Evolutionary conservation across 2,888 invertebrate species (phyloP), one percentile per base, ranked within the genome.

Genomic region (Taphrorychus bicolor): DNA sequence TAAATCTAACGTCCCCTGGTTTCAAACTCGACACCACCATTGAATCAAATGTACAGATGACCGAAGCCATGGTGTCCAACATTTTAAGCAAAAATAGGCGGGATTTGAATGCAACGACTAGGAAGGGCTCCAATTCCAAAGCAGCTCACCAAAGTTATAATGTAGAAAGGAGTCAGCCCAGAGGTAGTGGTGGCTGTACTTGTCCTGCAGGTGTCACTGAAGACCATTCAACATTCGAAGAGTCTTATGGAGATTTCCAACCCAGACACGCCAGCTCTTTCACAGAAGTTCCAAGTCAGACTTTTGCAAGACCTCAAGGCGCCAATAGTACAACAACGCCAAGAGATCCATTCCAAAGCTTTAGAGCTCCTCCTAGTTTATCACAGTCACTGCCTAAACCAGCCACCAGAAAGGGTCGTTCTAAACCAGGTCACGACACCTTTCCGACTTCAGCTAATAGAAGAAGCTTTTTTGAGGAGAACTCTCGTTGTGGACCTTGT

Each of bases 1-100:
- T 60, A 7, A 19, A 52, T 9, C n/a, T 52, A 17, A 51, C 32
- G 1, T 21, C 45, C 3, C n/a, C 24, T 16, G 51, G 40, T 5
- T 17, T 40, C 11, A n/a, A 5, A 4, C 7, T 59, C 11, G 11
- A 32, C 4, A 7, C 59, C 5, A 51, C 11, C 5, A n/a, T 49
- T 1, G 52, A 60, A 52, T 60, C 60, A 3, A 60, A 60, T 41
- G 22, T 60, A n/a, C 21, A 60, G 22, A 60, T 60, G 60, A 60
- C n/a, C 5, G 52, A 60, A 42, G 14, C 22, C 3, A 60, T 60
- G 60, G 1, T 52, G n/a, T 40, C 60, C 9, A 60, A 41, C 18
- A 41, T 60, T 14, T 7, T 60, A 9, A 41, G 7, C 3, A 32
- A 60, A 41, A 60, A 40, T 16, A 5, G 60, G 49, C 23, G 11